Evolutionary conservation across 2,113 vertebrate species (phyloP).

Genomic region (Irena cyanogastra): DNA sequence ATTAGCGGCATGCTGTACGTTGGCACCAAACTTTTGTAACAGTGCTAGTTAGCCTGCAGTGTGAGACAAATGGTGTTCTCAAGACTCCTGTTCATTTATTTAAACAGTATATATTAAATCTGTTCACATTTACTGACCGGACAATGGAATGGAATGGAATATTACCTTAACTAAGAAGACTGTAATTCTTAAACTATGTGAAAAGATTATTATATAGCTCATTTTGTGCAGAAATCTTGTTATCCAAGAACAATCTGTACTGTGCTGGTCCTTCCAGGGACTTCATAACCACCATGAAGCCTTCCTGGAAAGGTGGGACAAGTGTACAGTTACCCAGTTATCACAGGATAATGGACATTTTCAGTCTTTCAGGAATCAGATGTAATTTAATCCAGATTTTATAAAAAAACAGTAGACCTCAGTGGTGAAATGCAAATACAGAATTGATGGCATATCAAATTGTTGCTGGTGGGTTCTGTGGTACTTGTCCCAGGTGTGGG

Average conservation of each 20-base stretch:
- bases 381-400: neutral
- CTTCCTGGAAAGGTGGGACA: neutral
- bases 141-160: neutral
- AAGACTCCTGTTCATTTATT: neutral
- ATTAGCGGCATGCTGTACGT: neutral
- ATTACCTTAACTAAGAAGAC: neutral
- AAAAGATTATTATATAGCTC: neutral
- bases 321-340: neutral
- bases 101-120: neutral
- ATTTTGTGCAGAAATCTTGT: neutral
- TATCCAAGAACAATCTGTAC: neutral
- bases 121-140: neutral
- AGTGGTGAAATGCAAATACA: neutral
- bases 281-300: neutral
- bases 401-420: neutral
- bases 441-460: neutral
- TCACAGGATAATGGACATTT: neutral
- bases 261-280: neutral
- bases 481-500: neutral
- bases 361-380: neutral
- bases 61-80: neutral
- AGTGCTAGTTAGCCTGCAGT: neutral
- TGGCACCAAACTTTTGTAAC: neutral
- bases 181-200: neutral
- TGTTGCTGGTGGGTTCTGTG: neutral